phyloP scores from a whole-genome alignment of 2,888 invertebrate species.

The Melanostoma mellinum region DNA sequence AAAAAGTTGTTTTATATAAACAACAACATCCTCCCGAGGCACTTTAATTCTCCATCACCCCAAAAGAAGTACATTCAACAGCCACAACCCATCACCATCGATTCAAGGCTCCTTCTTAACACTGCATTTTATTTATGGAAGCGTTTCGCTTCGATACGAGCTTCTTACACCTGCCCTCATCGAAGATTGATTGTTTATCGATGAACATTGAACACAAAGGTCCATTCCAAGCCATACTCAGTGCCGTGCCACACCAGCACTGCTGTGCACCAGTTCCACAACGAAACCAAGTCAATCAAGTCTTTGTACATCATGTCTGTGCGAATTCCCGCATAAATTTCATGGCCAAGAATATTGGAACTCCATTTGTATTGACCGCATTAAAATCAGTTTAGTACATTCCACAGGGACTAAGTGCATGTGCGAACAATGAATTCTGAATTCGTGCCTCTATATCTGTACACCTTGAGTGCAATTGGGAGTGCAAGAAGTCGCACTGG shows the following conservation, averaged over 20 bases:
- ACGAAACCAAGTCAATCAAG: constrained; percentile 59
- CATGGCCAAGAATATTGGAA: constrained; percentile 19
- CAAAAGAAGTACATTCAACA: constrained; percentile 2
- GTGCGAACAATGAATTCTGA: constrained; percentile 22
- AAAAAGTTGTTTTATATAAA: neutral
- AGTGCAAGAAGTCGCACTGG: constrained; percentile 27
- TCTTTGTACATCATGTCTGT: constrained; percentile 4
- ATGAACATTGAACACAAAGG: constrained; percentile 16
- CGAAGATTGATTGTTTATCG: constrained; percentile 60
- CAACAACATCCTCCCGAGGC: constrained; percentile 45
- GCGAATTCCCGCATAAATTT: constrained; percentile 55
- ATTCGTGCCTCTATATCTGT: constrained; percentile 9
- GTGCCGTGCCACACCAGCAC: constrained; percentile 1
- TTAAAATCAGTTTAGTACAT: constrained; percentile 46
- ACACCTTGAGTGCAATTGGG: constrained; percentile 24
- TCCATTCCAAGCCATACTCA: constrained; percentile 21
- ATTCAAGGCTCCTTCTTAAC: constrained; percentile 35
- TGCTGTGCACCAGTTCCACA: neutral
- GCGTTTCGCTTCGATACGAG: constrained; percentile 29
- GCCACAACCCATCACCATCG: neutral
- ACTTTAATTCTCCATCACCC: constrained; percentile 23
- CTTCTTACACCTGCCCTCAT: constrained; percentile 57
- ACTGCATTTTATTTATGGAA: constrained; percentile 54
- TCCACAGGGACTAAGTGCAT: constrained; percentile 25
- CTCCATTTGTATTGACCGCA: constrained; percentile 43